Base-by-base conservation (phyloP, 2,888 invertebrate genomes). In the Dinocampus coccinellae region DNA sequence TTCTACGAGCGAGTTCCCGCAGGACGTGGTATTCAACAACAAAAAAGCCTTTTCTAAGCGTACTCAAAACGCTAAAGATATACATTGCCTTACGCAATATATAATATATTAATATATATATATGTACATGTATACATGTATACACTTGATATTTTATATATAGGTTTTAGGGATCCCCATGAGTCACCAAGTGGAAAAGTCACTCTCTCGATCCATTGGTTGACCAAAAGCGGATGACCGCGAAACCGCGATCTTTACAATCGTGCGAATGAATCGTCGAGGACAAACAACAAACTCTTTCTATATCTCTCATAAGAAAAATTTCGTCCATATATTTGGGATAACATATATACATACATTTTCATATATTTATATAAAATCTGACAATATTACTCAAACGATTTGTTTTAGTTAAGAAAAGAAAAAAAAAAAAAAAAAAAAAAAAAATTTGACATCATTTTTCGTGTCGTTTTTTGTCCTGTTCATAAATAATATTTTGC, bases 1-100 rank as follows among this genome's bases (percentile, higher is more conserved):
- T 87, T 86, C 84, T 77, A 69, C 71, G 75, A 75, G 47, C 47
- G 76, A 71, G 73, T 77, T 78, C 78, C 76, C 78, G 75, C 77
- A 81, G 78, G 80, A 81, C 76, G 76, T 81, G 80, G 79, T 78
- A 77, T 70, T 66, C 69, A 67, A 74, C n/a, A 69, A 76, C 70
- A 75, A 75, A 67, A 75, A 58, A 55, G 70, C 57, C 58, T 71
- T 62, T 75, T 63, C 74, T 70, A 62, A 68, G 68, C 67, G 33
- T 34, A 53, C 39, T 34, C 34, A n/a, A 64, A 24, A 11, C 57
- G 29, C 34, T 42, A 7, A 3, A 29, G n/a, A n/a, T n/a, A n/a
- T n/a, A n/a, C n/a, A n/a, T n/a, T 47, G 47, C 47, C 9, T 47
- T 16, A 47, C 47, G 47, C 47, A 29, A 3, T 16, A 47, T 42